Percentiles rank a stretch among this genome's conserved stretches.
Conservation (phyloP, 2,113 vertebrate genomes). For the Triplophysa tibetana region DNA sequence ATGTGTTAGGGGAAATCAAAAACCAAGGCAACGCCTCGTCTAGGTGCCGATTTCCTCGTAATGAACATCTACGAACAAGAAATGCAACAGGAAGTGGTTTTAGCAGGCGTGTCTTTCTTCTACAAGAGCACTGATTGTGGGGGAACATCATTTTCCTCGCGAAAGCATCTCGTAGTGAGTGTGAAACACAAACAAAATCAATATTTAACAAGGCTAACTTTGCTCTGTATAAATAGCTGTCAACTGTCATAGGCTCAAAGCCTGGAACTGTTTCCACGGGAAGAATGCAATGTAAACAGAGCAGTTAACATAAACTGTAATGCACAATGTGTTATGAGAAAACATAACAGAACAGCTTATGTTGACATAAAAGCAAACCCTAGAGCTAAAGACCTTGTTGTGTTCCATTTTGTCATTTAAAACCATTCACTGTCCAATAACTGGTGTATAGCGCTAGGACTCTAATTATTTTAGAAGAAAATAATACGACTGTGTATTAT, state of each 20-base stretch:
- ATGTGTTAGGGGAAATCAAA: neutral
- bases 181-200: constrained; percentile 30
- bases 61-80: constrained; percentile 22
- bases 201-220: constrained; percentile 55
- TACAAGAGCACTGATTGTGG: constrained; percentile 54
- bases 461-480: too few species aligned
- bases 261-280: constrained; percentile 55
- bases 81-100: constrained; percentile 58
- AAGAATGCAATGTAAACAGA: constrained; percentile 59
- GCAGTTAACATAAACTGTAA: constrained; percentile 57
- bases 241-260: neutral
- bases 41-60: constrained; percentile 13
- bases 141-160: constrained; percentile 31
- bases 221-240: constrained; percentile 56
- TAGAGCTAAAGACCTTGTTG: neutral
- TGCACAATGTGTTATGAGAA: neutral
- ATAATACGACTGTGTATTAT: too few species aligned
- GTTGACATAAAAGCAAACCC: neutral
- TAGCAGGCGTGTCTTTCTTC: constrained; percentile 38
- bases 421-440: neutral
- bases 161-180: constrained; percentile 3
- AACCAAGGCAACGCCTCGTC: neutral
- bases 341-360: neutral
- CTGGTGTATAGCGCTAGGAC: neutral
- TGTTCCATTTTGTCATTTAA: neutral